Conservation (phyloP, 2,888 invertebrate genomes). For the Escarpia spicata region DNA sequence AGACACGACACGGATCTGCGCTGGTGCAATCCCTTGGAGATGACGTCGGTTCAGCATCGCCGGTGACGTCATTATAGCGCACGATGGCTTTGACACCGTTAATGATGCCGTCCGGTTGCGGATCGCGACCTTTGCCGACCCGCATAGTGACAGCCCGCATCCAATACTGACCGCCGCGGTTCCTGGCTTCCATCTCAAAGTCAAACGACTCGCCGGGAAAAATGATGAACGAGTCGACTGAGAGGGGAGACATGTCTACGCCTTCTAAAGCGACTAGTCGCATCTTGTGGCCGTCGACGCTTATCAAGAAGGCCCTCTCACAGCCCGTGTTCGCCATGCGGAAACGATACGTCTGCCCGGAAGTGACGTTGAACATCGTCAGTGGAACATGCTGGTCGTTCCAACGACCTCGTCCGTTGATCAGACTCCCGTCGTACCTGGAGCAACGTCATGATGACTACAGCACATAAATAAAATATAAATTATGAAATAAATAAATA, state of each 20-base stretch:
- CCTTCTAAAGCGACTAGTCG: conserved; percentile 38
- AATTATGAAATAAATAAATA: no score
- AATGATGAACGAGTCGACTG: conserved; percentile 35
- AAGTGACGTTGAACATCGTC: conserved; percentile 23
- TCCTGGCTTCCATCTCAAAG: conserved; percentile 30
- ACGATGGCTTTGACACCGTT: conserved; percentile 23
- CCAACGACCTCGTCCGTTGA: conserved; percentile 36
- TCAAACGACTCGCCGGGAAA: conserved; percentile 38
- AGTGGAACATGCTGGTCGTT: conserved; percentile 29
- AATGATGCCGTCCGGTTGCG: background rate
- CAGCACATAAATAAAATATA: background rate
- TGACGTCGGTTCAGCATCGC: conserved; percentile 1
- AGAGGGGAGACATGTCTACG: conserved; percentile 28
- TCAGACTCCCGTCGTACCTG: conserved; percentile 30
- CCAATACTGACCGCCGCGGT: conserved; percentile 31
- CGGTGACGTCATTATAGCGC: conserved; percentile 13
- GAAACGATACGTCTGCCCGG: conserved; percentile 40
- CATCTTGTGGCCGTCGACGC: conserved; percentile 39
- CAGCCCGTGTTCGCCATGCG: conserved; percentile 48
- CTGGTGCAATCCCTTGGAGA: conserved; percentile 13
- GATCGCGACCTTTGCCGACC: background rate
- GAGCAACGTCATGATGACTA: background rate
- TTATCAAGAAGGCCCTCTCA: conserved; percentile 46
- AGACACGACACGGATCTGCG: conserved; percentile 23
- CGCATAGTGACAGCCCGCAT: conserved; percentile 29